These are phyloP conservation scores for Pseudobourletiella spinata DNA, from an alignment of 1,140 invertebrate genomes.

Conservation along the genomic window DNA sequence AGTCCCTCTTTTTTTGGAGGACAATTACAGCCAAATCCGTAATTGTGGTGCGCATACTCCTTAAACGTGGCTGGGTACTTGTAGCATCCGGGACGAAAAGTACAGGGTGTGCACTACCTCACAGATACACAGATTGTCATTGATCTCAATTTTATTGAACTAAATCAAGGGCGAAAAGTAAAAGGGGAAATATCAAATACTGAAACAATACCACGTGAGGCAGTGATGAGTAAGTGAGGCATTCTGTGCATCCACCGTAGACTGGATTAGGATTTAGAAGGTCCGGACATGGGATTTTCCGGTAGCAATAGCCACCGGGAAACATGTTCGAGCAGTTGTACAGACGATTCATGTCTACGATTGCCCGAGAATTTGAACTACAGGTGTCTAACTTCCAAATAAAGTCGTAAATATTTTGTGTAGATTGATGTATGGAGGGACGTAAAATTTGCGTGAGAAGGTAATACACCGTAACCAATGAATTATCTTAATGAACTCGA, in stretches of 20 bases:
- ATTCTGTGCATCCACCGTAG: neutral
- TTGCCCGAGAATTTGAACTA: no score
- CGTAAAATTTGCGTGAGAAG: no score
- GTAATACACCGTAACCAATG: no score
- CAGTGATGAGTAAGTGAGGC: neutral
- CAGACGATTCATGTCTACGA: no score
- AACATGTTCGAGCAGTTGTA: slow-evolving; percentile 1
- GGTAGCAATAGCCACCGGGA: neutral
- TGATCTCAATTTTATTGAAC: neutral
- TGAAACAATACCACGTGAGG: neutral
- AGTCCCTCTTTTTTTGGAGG: neutral
- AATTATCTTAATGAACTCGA: no score
- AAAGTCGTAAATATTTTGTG: no score
- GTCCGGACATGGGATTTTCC: neutral
- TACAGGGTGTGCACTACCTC: no score
- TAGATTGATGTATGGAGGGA: no score
- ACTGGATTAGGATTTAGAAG: neutral
- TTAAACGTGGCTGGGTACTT: neutral
- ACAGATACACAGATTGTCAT: neutral
- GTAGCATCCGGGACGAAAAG: neutral
- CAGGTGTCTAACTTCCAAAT: no score
- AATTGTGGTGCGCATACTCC: neutral
- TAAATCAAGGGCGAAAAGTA: no score
- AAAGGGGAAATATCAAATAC: neutral
- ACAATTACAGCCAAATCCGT: neutral